Evolutionary conservation across 2,888 invertebrate genomes (phyloP), one percentile per base, ranked within the genome.

Genomic region (Ischnus inquisitorius): DNA sequence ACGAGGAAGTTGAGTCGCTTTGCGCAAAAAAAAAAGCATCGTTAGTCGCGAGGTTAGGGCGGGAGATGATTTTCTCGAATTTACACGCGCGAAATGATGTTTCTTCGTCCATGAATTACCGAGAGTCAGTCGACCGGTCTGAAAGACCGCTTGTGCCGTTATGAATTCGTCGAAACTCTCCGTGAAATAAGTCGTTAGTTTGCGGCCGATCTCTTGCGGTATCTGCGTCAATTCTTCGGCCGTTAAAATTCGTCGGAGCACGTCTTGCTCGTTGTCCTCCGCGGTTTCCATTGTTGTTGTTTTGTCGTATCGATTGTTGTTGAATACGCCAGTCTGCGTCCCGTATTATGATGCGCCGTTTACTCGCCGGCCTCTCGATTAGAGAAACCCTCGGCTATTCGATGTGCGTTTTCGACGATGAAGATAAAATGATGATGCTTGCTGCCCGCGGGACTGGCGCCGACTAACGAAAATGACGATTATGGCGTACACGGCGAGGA

Each of bases 61-160:
- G 67, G 76, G 54, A 69, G 62, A 75, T 12, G 22, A 69, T 60
- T 43, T 25, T 16, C 39, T 12, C 65, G 34, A 28, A 71, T 8
- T 64, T 10, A 1, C 25, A 65, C 28, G 25, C 6, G 28, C 34
- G 5, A 22, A 71, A 68, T 46, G 10, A 22, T 67, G 3, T 57
- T 46, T 43, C n/a, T n/a, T 71, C 62, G 28, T 16, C 57, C 54
- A 5, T 65, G 83, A 91, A 65, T 93, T 94, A 97, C 97, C 96
- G 89, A 95, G 94, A 91, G 95, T 95, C 84, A 94, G 94, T 92
- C 95, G 95, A 88, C 95, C 95, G 83, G 96, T 95, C 94, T 97
- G 97, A 84, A 96, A 95, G 41, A 97, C 94, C 2, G 97, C 97
- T 93, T 96, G 97, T 39, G 96, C 95, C 78, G 96, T 96, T 89